Evolutionary conservation across 2,113 vertebrate species (phyloP).

Genomic region (Chlorodrepanis virens): DNA sequence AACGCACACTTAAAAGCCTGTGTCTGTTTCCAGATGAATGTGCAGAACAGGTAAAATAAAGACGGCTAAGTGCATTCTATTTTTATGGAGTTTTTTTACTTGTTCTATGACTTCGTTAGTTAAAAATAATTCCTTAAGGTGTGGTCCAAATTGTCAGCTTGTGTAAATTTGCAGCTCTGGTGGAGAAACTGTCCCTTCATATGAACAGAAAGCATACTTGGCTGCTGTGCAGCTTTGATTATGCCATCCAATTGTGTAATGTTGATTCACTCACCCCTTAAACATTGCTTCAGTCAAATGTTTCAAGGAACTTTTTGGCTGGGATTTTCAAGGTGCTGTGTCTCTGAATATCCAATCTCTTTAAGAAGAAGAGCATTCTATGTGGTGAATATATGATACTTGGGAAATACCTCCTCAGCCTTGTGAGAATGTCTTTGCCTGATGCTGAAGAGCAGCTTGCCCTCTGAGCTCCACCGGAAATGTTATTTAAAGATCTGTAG

Average conservation of each 20-base stretch:
- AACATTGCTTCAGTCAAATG: neutral
- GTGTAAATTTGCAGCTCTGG: neutral
- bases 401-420: neutral
- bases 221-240: neutral
- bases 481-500: neutral
- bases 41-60: neutral
- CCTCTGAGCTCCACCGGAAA: neutral
- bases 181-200: neutral
- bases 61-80: neutral
- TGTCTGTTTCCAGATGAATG: neutral
- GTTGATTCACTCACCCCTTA: neutral
- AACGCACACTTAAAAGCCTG: neutral
- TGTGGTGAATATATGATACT: neutral
- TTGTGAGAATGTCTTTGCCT: neutral
- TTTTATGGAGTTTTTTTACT: neutral
- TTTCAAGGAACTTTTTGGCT: neutral
- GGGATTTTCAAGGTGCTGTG: neutral
- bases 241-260: neutral
- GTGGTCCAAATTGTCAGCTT: neutral
- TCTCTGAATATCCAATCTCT: neutral
- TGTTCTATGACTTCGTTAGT: neutral
- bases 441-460: neutral
- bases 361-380: neutral
- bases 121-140: neutral
- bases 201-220: neutral